Percentiles rank a stretch among this genome's conserved stretches.
phyloP scores from a whole-genome alignment of 2,888 invertebrate species.

The Drosophila siamana region DNA sequence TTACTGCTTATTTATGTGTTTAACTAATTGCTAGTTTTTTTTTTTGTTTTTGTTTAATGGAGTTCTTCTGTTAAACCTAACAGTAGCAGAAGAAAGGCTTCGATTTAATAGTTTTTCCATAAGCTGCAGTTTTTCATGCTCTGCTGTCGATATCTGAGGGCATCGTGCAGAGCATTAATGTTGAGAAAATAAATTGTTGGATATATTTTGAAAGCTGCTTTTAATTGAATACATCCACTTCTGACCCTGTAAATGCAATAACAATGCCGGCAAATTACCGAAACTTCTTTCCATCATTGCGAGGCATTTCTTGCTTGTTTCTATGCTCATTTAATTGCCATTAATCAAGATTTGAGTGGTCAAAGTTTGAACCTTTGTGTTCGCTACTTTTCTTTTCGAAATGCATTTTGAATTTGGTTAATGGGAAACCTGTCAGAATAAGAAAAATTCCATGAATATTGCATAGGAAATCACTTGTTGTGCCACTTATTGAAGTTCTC shows the following conservation, averaged over 20 bases:
- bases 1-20: slow-evolving; percentile 55
- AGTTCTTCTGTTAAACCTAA: slow-evolving; percentile 16
- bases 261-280: slow-evolving; percentile 41
- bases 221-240: slow-evolving; percentile 64
- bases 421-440: slow-evolving; percentile 8
- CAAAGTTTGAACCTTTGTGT: slow-evolving; percentile 4
- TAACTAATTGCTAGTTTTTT: slow-evolving; percentile 58
- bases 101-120: slow-evolving; percentile 49
- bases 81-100: slow-evolving; percentile 59
- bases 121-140: slow-evolving; percentile 53
- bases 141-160: slow-evolving; percentile 32
- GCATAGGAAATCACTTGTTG: slow-evolving; percentile 4
- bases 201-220: slow-evolving; percentile 65
- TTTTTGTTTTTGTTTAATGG: slow-evolving; percentile 2
- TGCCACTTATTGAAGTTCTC: slow-evolving; percentile 53
- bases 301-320: slow-evolving; percentile 30
- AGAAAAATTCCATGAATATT: not conserved
- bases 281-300: slow-evolving; percentile 42
- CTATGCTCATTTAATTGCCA: slow-evolving; percentile 40
- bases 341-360: slow-evolving; percentile 54
- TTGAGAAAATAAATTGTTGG: slow-evolving; percentile 33
- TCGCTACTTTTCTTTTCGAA: slow-evolving; percentile 6
- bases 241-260: slow-evolving; percentile 28
- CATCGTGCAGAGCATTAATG: slow-evolving; percentile 33
- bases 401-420: slow-evolving; percentile 9